A percentile compares a stretch with the other conserved stretches of the same genome.
phyloP scores from a whole-genome alignment of 2,797 vertebrate genomes.

The Chanos chanos region DNA sequence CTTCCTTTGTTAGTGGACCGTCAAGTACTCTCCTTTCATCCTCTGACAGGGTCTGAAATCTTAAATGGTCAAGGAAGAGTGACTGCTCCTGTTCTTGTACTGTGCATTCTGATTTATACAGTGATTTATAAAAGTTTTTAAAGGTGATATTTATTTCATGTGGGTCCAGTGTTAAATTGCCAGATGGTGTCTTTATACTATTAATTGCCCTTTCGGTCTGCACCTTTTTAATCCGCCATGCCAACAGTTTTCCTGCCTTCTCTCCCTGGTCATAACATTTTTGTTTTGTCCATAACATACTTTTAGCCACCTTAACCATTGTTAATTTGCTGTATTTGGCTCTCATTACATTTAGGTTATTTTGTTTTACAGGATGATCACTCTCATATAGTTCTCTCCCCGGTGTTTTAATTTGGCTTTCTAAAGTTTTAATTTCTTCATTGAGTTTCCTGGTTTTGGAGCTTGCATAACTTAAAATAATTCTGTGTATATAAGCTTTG shows the following conservation, averaged over 20 bases:
- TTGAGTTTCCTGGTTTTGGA: constrained; percentile 1
- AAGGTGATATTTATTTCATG: constrained; percentile 20
- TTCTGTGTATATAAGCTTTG: background rate
- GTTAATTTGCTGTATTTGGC: constrained; percentile 20
- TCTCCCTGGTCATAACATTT: constrained; percentile 24
- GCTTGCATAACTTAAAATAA: constrained; percentile 20
- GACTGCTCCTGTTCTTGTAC: background rate
- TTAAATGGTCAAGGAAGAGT: constrained; percentile 3
- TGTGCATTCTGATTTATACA: constrained; percentile 29
- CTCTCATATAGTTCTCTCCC: background rate
- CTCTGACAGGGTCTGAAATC: constrained; percentile 20
- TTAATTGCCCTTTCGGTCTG: constrained; percentile 23
- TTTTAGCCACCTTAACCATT: constrained; percentile 14
- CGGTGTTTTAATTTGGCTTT: constrained; percentile 10
- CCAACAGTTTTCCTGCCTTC: constrained; percentile 28
- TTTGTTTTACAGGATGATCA: background rate
- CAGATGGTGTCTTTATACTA: background rate
- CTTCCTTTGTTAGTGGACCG: background rate
- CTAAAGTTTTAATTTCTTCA: constrained; percentile 4
- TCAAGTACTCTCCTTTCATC: background rate
- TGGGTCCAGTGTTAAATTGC: background rate
- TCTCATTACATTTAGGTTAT: constrained; percentile 3
- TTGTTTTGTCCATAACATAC: constrained; percentile 17
- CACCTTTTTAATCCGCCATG: constrained; percentile 26
- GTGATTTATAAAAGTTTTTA: constrained; percentile 6